Evolutionary conservation across 2,797 vertebrate genomes (phyloP), one percentile per base, ranked within the genome.

Genomic region (Poecile montanus): DNA sequence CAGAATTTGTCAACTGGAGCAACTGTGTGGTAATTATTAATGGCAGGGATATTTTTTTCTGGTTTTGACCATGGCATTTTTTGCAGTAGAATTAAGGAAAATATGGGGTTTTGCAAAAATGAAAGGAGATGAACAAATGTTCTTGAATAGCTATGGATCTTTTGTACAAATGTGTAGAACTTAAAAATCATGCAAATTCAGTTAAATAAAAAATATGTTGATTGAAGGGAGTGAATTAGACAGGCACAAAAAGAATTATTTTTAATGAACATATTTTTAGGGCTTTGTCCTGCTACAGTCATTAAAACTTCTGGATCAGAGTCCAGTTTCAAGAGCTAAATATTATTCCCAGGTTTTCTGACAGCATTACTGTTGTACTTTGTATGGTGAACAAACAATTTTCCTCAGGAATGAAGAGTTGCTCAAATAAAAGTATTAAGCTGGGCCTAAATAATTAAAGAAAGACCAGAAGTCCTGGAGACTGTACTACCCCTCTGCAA

Each of bases 11-110:
- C 95, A 54, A 4, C 79, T 72, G 76, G 72, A 93, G 90, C 22
- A 93, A 88, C 36, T 86, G 25, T 72, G 78, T 36, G 50, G 79
- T 86, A 94, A 94, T 97, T 96, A 95, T 86, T 86, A 91, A 84
- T 68, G 73, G 66, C 67, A 80, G 48, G 17, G 23, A 72, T 75
- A 47, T 72, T 80, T 87, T 90, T 87, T 54, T 54, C 10, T 45
- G 54, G 13, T 80, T 96, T 81, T 76, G 62, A 60, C n/a, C 8
- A 2, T 30, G 54, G 25, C 13, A 10, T 32, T 79, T 65, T 83
- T 91, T 63, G 12, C 58, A 45, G 12, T 27, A 34, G 13, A 71
- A 48, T 72, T 63, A 91, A 67, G 48, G 16, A 90, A 89, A 91
- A 85, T 57, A 63, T 0, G 3, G 18, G n/a, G 19, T 6, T 76